Percentiles rank a stretch among this genome's conserved stretches.
phyloP scores from a whole-genome alignment of 2,113 vertebrate genomes.

The Brachypodius melanocephalos region DNA sequence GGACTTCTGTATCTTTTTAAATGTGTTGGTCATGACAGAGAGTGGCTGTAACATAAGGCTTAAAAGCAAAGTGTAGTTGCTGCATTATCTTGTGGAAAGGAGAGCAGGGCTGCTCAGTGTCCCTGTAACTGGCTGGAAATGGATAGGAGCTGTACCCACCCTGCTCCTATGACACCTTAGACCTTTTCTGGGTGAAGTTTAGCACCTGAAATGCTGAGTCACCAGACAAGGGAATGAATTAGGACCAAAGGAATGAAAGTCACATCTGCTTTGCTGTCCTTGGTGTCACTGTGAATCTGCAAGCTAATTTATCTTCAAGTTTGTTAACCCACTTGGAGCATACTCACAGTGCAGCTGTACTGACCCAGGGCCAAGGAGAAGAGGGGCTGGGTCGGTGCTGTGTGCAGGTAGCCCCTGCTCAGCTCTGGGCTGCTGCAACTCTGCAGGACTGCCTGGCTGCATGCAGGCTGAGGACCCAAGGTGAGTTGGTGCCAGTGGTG shows the following conservation, averaged over 20 bases:
- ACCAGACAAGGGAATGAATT: not conserved
- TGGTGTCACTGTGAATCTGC: not conserved
- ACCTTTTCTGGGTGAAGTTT: not conserved
- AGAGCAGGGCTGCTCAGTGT: not conserved
- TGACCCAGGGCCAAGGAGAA: not conserved
- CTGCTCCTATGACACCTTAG: not conserved
- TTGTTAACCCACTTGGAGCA: not conserved
- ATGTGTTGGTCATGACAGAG: not conserved
- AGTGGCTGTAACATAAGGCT: not conserved
- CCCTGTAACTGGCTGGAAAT: not conserved
- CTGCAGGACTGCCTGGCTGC: not conserved
- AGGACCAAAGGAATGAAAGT: not conserved
- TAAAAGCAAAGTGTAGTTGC: not conserved
- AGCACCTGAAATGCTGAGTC: not conserved
- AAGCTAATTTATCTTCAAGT: slow-evolving; percentile 1
- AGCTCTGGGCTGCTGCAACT: not conserved
- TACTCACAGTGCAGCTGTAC: not conserved
- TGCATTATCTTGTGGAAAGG: not conserved
- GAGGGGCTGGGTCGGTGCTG: not conserved
- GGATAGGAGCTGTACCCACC: not conserved
- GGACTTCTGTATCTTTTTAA: not conserved
- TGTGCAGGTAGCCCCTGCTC: not conserved
- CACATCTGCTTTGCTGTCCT: not conserved
- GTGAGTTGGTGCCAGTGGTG: not conserved
- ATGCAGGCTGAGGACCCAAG: not conserved